Percentiles rank a stretch among this genome's conserved stretches.
Conservation (phyloP, 2,888 invertebrate species). For the Tromatobia lineatoria region DNA sequence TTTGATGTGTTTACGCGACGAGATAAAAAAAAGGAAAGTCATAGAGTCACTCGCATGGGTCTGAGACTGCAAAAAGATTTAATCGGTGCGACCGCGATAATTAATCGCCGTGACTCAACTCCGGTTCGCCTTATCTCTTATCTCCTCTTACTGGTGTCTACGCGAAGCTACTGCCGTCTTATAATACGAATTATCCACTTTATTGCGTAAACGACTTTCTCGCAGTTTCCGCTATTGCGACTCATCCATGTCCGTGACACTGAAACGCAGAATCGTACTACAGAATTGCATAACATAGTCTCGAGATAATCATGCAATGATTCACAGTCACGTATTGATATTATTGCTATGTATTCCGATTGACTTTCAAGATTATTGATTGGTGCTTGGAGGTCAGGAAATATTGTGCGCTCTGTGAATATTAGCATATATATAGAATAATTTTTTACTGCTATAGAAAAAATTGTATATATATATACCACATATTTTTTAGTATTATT, state of each 20-base stretch:
- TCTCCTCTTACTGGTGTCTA: conserved; percentile 39
- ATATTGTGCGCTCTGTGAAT: neutral
- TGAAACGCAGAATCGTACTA: conserved; percentile 31
- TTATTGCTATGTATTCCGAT: neutral
- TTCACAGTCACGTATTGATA: conserved; percentile 26
- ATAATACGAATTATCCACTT: conserved; percentile 48
- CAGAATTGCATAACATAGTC: conserved; percentile 31
- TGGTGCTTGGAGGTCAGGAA: neutral
- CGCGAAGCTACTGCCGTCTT: conserved; percentile 8
- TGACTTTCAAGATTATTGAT: neutral
- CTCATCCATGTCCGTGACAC: conserved; percentile 47
- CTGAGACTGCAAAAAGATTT: conserved; percentile 5
- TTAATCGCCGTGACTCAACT: conserved; percentile 41
- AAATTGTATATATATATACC: too few species aligned
- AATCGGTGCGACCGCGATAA: conserved; percentile 35
- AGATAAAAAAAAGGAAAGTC: conserved; percentile 8
- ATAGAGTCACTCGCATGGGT: conserved; percentile 14
- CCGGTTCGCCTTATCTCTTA: conserved; percentile 45
- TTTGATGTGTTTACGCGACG: neutral
- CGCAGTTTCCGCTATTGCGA: conserved; percentile 36
- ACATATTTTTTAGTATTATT: too few species aligned
- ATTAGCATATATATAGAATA: too few species aligned
- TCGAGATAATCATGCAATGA: conserved; percentile 14
- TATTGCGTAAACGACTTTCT: conserved; percentile 57
- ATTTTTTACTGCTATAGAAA: too few species aligned